Evolutionary conservation across 1,140 invertebrate genomes (phyloP).

Genomic region (Drosophila repletoides): DNA sequence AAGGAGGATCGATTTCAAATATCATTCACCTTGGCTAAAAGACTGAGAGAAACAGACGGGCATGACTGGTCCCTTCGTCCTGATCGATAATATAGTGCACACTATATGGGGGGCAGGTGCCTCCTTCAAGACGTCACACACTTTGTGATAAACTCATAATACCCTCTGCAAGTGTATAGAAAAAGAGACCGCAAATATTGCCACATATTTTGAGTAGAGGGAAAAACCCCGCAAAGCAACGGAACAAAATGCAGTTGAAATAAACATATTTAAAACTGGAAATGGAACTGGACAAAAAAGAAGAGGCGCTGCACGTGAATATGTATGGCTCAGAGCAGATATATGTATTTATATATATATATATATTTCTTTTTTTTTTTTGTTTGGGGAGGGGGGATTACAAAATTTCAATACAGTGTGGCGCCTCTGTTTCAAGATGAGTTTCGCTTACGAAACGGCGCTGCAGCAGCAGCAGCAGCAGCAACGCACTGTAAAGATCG

Average conservation of each 20-base stretch:
- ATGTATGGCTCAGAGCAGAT: background rate
- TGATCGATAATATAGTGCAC: no score
- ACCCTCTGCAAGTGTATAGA: no score
- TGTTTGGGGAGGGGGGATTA: conserved; percentile 46
- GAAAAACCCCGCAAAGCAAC: conserved; percentile 22
- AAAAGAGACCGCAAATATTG: conserved; percentile 38
- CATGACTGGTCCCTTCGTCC: no score
- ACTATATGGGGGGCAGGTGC: no score
- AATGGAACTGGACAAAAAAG: no score
- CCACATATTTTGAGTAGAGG: conserved; percentile 22
- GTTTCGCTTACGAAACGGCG: conserved; percentile 15
- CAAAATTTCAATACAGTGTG: conserved; percentile 58
- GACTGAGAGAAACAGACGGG: no score
- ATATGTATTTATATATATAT: no score
- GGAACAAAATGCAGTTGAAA: conserved; percentile 25
- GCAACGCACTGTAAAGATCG: conserved; percentile 22
- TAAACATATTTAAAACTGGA: conserved; percentile 5
- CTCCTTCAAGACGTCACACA: no score
- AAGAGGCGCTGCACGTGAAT: conserved; percentile 17
- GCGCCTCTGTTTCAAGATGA: background rate
- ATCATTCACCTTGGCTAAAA: no score
- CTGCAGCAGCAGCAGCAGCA: no score
- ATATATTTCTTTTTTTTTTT: conserved; percentile 21
- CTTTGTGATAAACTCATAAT: no score
- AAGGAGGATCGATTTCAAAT: no score